Evolutionary conservation across 2,888 invertebrate species (phyloP).

Genomic region (Polietes domitor): DNA sequence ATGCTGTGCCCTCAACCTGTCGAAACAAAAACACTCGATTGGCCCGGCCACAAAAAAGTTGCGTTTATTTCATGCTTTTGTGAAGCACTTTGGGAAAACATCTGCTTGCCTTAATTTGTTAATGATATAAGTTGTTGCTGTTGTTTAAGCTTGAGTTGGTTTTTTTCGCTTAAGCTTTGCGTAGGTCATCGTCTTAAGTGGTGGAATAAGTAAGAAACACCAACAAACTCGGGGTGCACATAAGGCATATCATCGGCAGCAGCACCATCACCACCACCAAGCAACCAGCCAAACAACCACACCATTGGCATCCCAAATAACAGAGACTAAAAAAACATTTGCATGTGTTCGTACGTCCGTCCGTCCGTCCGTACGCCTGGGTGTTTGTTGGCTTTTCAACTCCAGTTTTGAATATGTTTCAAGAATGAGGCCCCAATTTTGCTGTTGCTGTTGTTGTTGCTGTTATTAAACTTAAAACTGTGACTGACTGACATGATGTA

Average conservation of each 20-base stretch:
- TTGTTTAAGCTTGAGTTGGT: conserved; percentile 37
- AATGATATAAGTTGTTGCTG: conserved; percentile 33
- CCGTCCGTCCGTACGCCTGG: conserved; percentile 60
- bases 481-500: conserved; percentile 1
- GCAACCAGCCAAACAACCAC: conserved; percentile 62
- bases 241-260: conserved; percentile 10
- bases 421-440: conserved; percentile 27
- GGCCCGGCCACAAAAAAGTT: not conserved
- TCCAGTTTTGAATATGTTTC: conserved; percentile 67
- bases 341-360: conserved; percentile 52
- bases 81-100: conserved; percentile 28
- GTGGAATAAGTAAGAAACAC: not conserved
- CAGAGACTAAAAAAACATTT: conserved; percentile 36
- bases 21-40: no score
- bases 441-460: not conserved
- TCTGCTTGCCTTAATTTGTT: conserved; percentile 39
- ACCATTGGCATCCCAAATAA: conserved; percentile 70
- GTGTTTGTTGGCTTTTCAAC: conserved; percentile 63
- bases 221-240: not conserved
- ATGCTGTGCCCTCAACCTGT: not conserved
- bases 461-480: not conserved
- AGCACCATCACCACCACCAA: no score
- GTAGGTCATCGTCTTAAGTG: conserved; percentile 75
- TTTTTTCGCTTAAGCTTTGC: conserved; percentile 65
- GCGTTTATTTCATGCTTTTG: conserved; percentile 7